Evolutionary conservation across 1,140 invertebrate genomes (phyloP), one percentile per base, ranked within the genome.

Genomic region (Euura saliciscinereae): DNA sequence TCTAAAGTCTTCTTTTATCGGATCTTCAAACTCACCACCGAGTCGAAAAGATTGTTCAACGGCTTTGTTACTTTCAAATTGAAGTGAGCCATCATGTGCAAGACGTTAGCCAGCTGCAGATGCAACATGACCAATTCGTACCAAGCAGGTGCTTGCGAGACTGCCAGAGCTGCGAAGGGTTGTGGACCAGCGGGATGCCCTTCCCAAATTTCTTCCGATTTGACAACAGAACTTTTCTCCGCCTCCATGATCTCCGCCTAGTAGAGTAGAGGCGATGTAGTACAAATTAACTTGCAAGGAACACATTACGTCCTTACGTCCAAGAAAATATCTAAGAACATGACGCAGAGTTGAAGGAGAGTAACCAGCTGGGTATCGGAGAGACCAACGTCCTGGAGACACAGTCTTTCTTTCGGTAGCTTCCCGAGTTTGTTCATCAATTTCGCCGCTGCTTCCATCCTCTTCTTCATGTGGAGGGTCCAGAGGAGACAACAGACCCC

Each of bases 381-480:
- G 72, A 97, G 90, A 44, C 93, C 93, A 70, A 95, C 87, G 76
- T 94, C 92, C 83, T 94, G 93, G 51, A 90, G 84, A 76, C 93
- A 94, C 59, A 97, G 88, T 76, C 93, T 90, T 79, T 96, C 96
- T 85, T 96, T 97, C 0, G 95, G 95, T 70, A 95, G 85, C 86
- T 94, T 96, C 8, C 96, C 96, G 8, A 94, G 91, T 88, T 97
- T 98, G 77, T 98, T 96, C 64, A 98, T 93, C 2, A 98, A 86
- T 78, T 93, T 92, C 42, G 92, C 92, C 42, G 90, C 87, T 1
- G 90, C 86, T 87, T 96, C 93, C 80, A 96, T 92, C 43, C 91
- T 87, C 80, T 93, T 92, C 78, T 92, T 92, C 43, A 97, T 84
- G 80, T 96, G 95, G 70, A 94, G 93, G 68, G 93, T 93, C 97